These are phyloP conservation scores for Diphyllodes magnificus DNA, from an alignment of 2,113 vertebrate species.

Conservation along the genomic window DNA sequence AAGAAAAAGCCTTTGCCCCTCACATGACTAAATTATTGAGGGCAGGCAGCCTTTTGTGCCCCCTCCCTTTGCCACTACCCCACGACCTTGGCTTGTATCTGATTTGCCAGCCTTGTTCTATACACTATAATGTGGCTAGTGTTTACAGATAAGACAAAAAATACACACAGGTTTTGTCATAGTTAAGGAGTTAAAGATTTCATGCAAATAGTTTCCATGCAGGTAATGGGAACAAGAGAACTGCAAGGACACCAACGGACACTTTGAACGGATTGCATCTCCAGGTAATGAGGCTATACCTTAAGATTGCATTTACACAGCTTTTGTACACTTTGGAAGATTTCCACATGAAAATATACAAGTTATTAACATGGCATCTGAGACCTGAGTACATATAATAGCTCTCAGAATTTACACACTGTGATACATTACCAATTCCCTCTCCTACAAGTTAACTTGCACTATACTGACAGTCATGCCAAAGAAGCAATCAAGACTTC, in stretches of 20 bases:
- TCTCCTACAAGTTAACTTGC: not conserved
- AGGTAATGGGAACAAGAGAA: not conserved
- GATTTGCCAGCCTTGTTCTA: not conserved
- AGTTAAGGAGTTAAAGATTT: not conserved
- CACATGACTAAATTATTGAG: not conserved
- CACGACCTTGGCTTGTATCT: not conserved
- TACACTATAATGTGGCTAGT: not conserved
- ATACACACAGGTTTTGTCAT: not conserved
- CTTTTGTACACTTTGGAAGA: not conserved
- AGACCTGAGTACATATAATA: not conserved
- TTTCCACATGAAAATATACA: not conserved
- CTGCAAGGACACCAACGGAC: not conserved
- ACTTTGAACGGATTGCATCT: not conserved
- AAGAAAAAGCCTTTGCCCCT: not conserved
- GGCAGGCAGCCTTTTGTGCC: not conserved
- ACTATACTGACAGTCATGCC: not conserved
- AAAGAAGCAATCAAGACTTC: not conserved
- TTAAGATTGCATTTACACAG: not conserved
- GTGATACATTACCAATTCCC: not conserved
- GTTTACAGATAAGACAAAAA: not conserved
- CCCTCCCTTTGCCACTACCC: not conserved
- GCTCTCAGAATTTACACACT: not conserved
- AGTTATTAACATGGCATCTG: not conserved
- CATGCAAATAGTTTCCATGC: conserved; percentile 11
- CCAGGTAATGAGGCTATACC: not conserved